Evolutionary conservation across 1,140 invertebrate species (phyloP), one percentile per base, ranked within the genome.

Genomic region (Luehdorfia chinensis): DNA sequence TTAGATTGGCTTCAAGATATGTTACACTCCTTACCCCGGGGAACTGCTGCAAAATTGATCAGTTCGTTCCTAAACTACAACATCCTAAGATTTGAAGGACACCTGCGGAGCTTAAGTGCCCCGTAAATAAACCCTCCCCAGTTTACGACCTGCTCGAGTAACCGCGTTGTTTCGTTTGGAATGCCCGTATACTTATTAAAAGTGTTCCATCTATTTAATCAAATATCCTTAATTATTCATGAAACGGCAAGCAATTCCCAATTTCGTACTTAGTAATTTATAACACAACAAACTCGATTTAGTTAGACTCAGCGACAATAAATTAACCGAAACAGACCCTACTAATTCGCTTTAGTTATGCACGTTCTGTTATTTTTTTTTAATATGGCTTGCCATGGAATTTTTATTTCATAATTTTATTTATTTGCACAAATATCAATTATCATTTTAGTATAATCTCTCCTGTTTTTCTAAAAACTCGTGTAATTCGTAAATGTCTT

Each of bases 51-150:
- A 43, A 43, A 43, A 43, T 43, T 43, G n/a, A 43, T 43, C 39
- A 43, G 39, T 14, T 18, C 14, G 14, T 15, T 16, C 25, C 25
- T n/a, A 43, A 28, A 43, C 34, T 37, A 19, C 39, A 28, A 18
- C 39, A n/a, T 43, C 23, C 34, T 37, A 43, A 43, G 23, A 43
- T 43, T 41, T 41, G 37, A 41, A 41, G 37, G 37, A 41, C 21
- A 41, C 37, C 37, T 41, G 37, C 21, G 37, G 15, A 41, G 19
- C 37, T 41, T 41, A 41, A 41, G 37, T 25, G 37, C 12, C 19
- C 37, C 37, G 23, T 41, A 41, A 41, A 41, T 27, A 41, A 41
- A 41, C 37, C 23, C 36, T 8, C 6, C 33, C 12, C 2, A 15
- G 37, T 41, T 41, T 41, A 41, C 37, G 37, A 41, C 37, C 12